Percentiles rank a stretch among this genome's conserved stretches.
Evolutionary conservation across 2,797 vertebrate genomes (phyloP).

Genomic region (Acrocephalus scirpaceus): DNA sequence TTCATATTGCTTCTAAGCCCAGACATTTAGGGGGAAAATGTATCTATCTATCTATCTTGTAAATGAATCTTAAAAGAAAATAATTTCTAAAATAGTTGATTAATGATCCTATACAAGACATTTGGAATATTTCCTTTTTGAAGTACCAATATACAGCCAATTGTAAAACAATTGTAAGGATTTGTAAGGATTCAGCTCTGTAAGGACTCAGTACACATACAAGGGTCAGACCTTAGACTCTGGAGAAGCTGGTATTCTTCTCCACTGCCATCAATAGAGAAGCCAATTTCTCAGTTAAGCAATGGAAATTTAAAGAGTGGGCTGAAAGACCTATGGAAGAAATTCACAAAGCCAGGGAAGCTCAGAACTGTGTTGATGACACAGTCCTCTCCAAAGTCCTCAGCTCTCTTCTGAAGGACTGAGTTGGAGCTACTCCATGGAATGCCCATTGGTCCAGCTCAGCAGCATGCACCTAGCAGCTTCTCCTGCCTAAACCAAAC

Average conservation of each 20-base stretch:
- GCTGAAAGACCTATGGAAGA: neutral
- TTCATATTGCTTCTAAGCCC: neutral
- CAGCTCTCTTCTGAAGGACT: neutral
- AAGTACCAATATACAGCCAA: neutral
- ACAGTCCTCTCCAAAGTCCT: neutral
- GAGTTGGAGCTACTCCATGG: neutral
- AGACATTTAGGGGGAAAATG: neutral
- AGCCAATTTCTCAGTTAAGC: neutral
- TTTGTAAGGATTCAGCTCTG: neutral
- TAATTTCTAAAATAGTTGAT: neutral
- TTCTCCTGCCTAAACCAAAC: neutral
- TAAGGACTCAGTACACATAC: neutral
- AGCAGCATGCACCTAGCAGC: rapidly evolving
- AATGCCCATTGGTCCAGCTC: neutral
- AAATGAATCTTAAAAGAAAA: conserved; percentile 50
- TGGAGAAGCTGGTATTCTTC: neutral
- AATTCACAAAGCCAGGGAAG: neutral
- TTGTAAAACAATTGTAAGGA: neutral
- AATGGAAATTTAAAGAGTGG: neutral
- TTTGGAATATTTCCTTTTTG: neutral
- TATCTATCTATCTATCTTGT: neutral
- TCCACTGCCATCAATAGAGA: neutral
- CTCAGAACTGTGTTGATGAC: neutral
- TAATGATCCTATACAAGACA: neutral
- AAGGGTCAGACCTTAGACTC: neutral